Conservation (phyloP, 1,140 invertebrate species). For the Riptortus pedestris region DNA sequence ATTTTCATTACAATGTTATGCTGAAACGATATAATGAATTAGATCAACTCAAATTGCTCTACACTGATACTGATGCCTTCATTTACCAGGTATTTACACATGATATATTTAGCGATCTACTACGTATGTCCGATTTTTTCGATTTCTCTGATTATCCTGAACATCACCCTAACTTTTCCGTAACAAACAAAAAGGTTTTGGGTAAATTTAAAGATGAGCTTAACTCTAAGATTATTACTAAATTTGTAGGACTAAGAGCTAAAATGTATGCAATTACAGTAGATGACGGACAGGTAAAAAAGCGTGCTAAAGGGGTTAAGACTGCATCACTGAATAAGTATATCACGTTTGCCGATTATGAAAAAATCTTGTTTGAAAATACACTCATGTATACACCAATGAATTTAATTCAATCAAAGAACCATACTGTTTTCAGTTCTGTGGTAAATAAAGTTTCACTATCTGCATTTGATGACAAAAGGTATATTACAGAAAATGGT, state of each 20-base stretch:
- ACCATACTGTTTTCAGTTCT: conserved; percentile 27
- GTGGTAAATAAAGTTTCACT: not conserved
- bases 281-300: too few species aligned
- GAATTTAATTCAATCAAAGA: too few species aligned
- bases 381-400: too few species aligned
- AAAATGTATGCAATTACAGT: conserved; percentile 40
- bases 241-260: conserved; percentile 38
- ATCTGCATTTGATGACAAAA: conserved; percentile 21
- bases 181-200: not conserved
- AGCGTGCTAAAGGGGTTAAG: too few species aligned
- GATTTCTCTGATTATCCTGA: not conserved
- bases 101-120: not conserved
- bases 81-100: not conserved
- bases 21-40: too few species aligned
- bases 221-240: conserved; percentile 41
- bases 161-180: not conserved
- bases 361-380: too few species aligned
- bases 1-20: too few species aligned
- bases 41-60: too few species aligned
- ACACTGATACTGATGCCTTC: not conserved
- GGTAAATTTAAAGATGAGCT: too few species aligned
- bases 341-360: too few species aligned
- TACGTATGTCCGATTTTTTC: not conserved
- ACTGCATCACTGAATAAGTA: too few species aligned
- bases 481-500: conserved; percentile 20